Evolutionary conservation across 2,113 vertebrate genomes (phyloP).

Genomic region (Alectura lathami): DNA sequence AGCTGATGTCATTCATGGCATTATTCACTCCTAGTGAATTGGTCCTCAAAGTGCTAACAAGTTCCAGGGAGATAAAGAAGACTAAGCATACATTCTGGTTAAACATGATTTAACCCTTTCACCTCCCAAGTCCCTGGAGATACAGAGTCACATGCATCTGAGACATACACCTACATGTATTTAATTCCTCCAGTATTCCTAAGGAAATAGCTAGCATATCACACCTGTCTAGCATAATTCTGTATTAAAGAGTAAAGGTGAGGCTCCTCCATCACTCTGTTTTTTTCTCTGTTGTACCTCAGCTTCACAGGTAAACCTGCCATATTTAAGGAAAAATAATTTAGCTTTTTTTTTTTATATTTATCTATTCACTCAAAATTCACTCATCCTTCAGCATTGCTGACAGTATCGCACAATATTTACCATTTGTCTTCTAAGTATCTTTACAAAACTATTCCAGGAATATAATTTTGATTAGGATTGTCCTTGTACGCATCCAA

Average conservation of each 20-base stretch:
- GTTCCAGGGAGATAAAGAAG: slow-evolving; percentile 81
- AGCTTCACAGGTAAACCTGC: background rate
- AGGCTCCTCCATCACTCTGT: background rate
- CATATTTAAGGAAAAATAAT: background rate
- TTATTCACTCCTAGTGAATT: slow-evolving; percentile 79
- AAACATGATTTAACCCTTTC: slow-evolving; percentile 73
- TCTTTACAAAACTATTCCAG: background rate
- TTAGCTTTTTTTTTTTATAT: background rate
- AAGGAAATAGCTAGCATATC: background rate
- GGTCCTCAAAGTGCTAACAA: slow-evolving; percentile 80
- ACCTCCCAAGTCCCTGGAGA: background rate
- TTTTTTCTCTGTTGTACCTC: background rate
- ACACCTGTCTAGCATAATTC: background rate
- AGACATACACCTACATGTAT: background rate
- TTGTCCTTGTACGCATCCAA: background rate
- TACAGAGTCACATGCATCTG: background rate
- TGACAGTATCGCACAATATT: background rate
- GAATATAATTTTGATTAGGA: background rate
- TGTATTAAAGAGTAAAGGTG: background rate
- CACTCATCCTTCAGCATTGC: background rate
- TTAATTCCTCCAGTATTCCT: background rate
- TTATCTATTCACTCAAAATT: background rate
- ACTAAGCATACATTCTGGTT: slow-evolving; percentile 76
- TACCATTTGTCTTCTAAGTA: background rate
- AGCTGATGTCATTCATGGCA: slow-evolving; percentile 89